Evolutionary conservation across 1,140 invertebrate species (phyloP).

Genomic region (Philotrypesis tridentata): DNA sequence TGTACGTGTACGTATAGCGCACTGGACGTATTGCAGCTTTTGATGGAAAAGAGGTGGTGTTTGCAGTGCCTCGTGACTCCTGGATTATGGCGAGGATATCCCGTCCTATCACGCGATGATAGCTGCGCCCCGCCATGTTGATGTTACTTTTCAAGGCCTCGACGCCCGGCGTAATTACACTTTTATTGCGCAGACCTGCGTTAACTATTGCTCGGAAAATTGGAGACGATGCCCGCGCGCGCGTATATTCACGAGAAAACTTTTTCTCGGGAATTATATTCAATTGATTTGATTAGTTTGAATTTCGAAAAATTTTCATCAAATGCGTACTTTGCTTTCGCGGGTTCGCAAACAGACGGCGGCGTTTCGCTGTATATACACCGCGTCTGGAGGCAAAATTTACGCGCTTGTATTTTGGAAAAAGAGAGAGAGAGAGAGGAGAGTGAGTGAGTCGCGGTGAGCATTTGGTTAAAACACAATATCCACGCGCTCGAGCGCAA

Average conservation of each 20-base stretch:
- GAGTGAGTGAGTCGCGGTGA: too few species aligned
- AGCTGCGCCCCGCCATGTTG: neutral
- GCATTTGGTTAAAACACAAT: neutral
- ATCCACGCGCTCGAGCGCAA: neutral
- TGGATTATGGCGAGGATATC: neutral
- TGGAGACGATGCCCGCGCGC: too few species aligned
- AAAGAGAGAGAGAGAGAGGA: too few species aligned
- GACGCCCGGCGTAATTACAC: neutral
- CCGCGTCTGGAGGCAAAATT: too few species aligned
- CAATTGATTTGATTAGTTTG: neutral
- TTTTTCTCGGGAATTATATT: too few species aligned
- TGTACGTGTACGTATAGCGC: neutral
- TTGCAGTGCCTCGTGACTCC: neutral
- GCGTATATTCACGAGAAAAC: too few species aligned
- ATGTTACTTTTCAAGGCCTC: neutral
- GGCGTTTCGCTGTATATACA: too few species aligned
- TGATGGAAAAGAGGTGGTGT: neutral
- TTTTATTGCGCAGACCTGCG: neutral
- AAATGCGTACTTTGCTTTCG: neutral
- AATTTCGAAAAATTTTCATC: neutral
- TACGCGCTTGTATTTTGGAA: too few species aligned
- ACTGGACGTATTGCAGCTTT: neutral
- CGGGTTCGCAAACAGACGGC: too few species aligned
- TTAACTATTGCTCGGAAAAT: too few species aligned
- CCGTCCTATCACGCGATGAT: neutral